A percentile compares a stretch with the other conserved stretches of the same genome.
Evolutionary conservation across 2,797 vertebrate species (phyloP).

Genomic region (Mormyrops boulengeri): DNA sequence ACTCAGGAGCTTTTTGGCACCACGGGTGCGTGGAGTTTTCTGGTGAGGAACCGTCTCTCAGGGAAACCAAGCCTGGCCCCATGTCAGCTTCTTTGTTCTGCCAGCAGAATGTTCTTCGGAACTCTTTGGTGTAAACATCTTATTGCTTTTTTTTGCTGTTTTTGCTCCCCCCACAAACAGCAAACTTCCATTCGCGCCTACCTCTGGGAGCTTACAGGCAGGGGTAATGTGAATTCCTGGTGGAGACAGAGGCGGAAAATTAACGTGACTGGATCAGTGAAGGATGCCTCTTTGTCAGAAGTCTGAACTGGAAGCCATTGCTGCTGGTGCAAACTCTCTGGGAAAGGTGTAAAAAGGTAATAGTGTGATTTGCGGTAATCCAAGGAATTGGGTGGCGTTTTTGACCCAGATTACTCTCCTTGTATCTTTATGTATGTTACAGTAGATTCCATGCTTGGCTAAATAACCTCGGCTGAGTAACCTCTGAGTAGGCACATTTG

Average conservation of each 20-base stretch:
- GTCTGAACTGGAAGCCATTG: constrained; percentile 41
- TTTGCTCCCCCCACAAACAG: neutral
- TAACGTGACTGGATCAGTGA: constrained; percentile 39
- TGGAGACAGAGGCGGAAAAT: constrained; percentile 41
- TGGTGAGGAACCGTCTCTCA: neutral
- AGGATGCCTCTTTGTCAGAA: constrained; percentile 34
- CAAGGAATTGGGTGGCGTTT: neutral
- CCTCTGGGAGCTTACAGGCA: neutral
- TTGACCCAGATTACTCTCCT: neutral
- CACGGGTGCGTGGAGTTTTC: neutral
- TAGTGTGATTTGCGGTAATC: neutral
- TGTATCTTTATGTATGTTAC: constrained; percentile 5
- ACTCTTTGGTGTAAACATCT: neutral
- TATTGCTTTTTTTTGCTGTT: neutral
- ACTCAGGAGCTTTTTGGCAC: neutral
- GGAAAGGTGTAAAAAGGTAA: constrained; percentile 25
- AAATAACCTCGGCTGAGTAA: constrained; percentile 27
- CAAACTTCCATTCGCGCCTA: neutral
- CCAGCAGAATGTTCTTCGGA: neutral
- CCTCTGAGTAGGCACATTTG: neutral
- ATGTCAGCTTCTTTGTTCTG: neutral
- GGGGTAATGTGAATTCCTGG: constrained; percentile 46
- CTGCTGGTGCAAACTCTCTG: neutral
- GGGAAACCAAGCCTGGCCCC: neutral
- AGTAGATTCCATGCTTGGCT: constrained; percentile 3